Conservation (phyloP, 2,888 invertebrate genomes). For the Lithophane ornitopus region DNA sequence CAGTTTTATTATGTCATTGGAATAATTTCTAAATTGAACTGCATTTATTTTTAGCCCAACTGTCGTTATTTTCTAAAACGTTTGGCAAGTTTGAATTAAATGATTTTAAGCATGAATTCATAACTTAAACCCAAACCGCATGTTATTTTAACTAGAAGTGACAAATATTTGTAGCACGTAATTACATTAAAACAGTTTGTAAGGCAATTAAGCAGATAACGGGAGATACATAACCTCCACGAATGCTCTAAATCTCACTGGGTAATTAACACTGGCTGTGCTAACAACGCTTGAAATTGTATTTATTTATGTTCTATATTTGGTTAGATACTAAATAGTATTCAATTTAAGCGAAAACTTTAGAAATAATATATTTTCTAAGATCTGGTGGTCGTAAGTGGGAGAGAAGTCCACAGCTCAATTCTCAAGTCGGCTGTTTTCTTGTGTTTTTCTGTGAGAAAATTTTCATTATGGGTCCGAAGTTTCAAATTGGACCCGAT, state of each 20-base stretch:
- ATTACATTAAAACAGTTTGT: conserved; percentile 59
- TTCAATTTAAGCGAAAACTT: conserved; percentile 35
- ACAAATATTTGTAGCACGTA: conserved; percentile 57
- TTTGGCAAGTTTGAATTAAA: background rate
- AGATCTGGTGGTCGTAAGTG: background rate
- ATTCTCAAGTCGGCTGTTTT: conserved; percentile 9
- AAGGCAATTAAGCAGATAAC: conserved; percentile 71
- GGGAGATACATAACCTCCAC: conserved; percentile 72
- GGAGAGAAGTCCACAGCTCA: background rate
- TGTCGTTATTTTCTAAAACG: background rate
- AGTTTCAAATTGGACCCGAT: conserved; percentile 28
- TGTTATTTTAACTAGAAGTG: conserved; percentile 41
- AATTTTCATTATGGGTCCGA: conserved; percentile 14
- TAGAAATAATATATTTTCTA: background rate
- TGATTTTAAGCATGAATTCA: conserved; percentile 1
- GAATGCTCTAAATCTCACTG: conserved; percentile 74
- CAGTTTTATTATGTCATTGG: conserved; percentile 14
- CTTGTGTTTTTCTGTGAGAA: conserved; percentile 13
- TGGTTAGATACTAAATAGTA: conserved; percentile 15
- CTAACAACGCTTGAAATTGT: conserved; percentile 62
- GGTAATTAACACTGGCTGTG: conserved; percentile 73
- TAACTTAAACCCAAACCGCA: conserved; percentile 17
- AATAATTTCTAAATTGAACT: background rate
- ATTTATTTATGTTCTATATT: conserved; percentile 47
- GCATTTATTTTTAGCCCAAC: background rate